phyloP scores from a whole-genome alignment of 2,888 invertebrate genomes.

The Eudasyphora cyanicolor region DNA sequence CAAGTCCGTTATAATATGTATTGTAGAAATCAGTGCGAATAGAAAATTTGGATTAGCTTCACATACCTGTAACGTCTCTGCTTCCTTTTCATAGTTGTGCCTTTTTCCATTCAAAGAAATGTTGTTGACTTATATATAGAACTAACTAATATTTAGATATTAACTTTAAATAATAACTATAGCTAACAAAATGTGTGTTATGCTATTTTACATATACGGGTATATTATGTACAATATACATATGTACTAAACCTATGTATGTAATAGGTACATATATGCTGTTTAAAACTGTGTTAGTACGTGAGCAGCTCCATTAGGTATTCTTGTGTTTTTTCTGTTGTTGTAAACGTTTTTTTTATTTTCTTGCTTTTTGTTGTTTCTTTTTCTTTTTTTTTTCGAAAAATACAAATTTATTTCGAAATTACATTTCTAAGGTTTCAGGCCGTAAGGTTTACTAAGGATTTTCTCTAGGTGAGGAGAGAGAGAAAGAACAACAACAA shows the following conservation, averaged over 20 bases:
- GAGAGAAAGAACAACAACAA: slow-evolving; percentile 37
- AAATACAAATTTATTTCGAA: slow-evolving; percentile 18
- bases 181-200: neutral
- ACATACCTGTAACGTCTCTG: slow-evolving; percentile 83
- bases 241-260: slow-evolving; percentile 2
- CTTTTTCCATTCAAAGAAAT: slow-evolving; percentile 75
- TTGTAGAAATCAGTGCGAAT: no score
- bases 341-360: neutral
- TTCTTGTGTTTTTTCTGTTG: slow-evolving; percentile 38
- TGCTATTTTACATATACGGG: neutral
- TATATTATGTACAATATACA: neutral
- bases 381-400: slow-evolving; percentile 43
- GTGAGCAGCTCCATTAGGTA: slow-evolving; percentile 52
- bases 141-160: slow-evolving; percentile 40
- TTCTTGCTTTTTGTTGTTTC: slow-evolving; percentile 6
- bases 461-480: slow-evolving; percentile 21
- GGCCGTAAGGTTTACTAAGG: slow-evolving; percentile 18
- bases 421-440: slow-evolving; percentile 62
- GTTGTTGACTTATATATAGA: slow-evolving; percentile 4
- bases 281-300: slow-evolving; percentile 28
- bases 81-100: slow-evolving; percentile 81
- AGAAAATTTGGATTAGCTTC: neutral
- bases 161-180: neutral
- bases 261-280: no score
- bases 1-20: no score